Evolutionary conservation across 2,888 invertebrate species (phyloP).

Genomic region (Dryomyza anilis): DNA sequence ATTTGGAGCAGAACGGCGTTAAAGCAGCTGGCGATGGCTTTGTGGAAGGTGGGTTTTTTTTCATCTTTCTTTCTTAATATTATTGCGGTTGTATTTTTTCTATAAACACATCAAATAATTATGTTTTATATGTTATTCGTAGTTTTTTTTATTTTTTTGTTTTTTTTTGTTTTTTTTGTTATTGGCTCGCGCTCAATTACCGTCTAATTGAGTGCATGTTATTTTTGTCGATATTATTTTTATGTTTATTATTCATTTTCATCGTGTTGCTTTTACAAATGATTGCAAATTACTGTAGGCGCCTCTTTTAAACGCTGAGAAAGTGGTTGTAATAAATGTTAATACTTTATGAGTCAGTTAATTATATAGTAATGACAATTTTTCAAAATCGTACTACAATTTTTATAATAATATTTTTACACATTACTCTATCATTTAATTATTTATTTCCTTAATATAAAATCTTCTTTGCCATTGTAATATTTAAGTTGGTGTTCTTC

Average conservation of each 20-base stretch:
- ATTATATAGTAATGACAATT: not conserved
- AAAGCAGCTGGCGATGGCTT: not conserved
- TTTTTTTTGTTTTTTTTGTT: not conserved
- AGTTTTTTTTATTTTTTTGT: not conserved
- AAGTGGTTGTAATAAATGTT: not conserved
- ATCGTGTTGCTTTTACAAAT: not conserved
- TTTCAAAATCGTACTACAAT: too few species aligned
- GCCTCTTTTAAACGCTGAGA: not conserved
- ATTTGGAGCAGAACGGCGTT: constrained; percentile 34
- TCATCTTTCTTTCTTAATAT: not conserved
- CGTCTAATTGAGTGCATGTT: not conserved
- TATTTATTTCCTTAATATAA: too few species aligned
- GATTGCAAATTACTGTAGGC: not conserved
- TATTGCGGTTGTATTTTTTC: not conserved
- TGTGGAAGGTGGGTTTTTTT: constrained; percentile 35
- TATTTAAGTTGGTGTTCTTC: too few species aligned
- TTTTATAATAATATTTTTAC: too few species aligned
- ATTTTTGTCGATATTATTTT: too few species aligned
- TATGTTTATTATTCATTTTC: not conserved
- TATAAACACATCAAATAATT: too few species aligned
- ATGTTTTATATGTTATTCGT: not conserved
- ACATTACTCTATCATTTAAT: too few species aligned
- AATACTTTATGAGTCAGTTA: not conserved
- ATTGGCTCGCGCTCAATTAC: constrained; percentile 3
- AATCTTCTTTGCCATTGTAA: too few species aligned